Base-by-base conservation (phyloP, 2,888 invertebrate genomes). In the Oscheius myriophilus region DNA sequence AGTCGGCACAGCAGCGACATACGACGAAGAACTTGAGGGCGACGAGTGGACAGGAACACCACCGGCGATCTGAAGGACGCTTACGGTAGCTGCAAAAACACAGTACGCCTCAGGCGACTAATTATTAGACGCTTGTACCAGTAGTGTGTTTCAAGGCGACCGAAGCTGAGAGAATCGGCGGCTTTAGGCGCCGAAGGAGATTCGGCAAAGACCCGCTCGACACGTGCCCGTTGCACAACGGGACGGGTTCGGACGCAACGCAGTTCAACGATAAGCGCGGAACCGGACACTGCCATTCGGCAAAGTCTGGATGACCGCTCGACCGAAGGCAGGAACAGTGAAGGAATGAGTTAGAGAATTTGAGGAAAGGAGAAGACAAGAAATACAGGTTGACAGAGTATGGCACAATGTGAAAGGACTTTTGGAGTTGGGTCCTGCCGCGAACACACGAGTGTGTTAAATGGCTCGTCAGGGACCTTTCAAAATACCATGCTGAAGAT, bases 201-300 rank as follows among this genome's bases (percentile, higher is more conserved):
- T 18, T 42, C 18, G 53, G 23, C 53, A 23, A 42, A 39, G 57
- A 39, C 42, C n/a, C 12, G 21, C 57, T 33, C 33, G 33, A 33
- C 57, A 33, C 57, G 57, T 57, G 57, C 42, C 57, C 46, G 61
- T 61, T 49, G 61, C 61, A 46, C 49, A 49, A 61, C 49, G 58
- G 43, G 61, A 49, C 49, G 14, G 25, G 58, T 58, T 42, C 23
- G 58, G 49, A 23, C 61, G 61, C 61, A 61, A 61, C 61, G 61
- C 61, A 61, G 61, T 61, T 61, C 61, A 61, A 45, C 61, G 61
- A 61, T 61, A 61, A 61, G 61, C 42, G 42, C 16, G 46, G 39
- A 42, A 49, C 33, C 33, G 33, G 33, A 33, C 33, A 46, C 46
- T 49, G 49, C 61, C 61, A 45, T 58, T 26, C 3, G 54, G 2